Evolutionary conservation across 2,797 vertebrate species (phyloP), one percentile per base, ranked within the genome.

Genomic region (Florisuga fusca): DNA sequence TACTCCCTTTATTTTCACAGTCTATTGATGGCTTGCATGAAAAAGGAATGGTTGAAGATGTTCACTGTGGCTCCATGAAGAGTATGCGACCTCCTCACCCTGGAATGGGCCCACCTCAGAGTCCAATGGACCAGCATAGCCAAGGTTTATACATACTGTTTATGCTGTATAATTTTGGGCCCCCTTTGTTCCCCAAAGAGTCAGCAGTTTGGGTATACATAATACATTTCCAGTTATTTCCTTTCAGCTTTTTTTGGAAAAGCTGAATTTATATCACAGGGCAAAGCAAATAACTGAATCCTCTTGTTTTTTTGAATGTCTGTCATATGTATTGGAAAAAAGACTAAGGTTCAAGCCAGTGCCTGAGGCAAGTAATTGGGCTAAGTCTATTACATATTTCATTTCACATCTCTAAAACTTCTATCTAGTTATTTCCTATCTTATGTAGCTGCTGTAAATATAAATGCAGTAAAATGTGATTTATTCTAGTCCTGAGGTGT

Each of bases 71-170:
- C 74, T 98, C 99, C 95, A 98, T 99, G 98, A 99, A 99, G 97
- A 98, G 98, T 31, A 99, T 99, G 98, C 98, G 99, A 89, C 98
- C 99, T n/a, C 98, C 99, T 59, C 99, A 99, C 92, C 98, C 99
- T 54, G 99, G 99, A 86, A 99, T 99, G 99, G 99, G 99, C 25
- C 99, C 99, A 66, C 99, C 99, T 53, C 99, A 99, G 97, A 99
- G 99, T 97, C 99, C 99, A 3, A 98, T 99, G 99, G 99, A 99
- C 96, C 99, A 99, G 77, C 99, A 99, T 97, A 99, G 98, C 96
- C 99, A 99, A 99, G 99, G 99, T 99, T 97, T 84, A 89, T 96
- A 87, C 66, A 36, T 18, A 51, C 20, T 58, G 1, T 66, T 20
- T 43, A 74, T 89, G 80, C 59, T 79, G 18, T 80, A 2, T 75